Conservation (phyloP, 2,113 vertebrate genomes). For the Boulengeromyrus knoepffleri region DNA sequence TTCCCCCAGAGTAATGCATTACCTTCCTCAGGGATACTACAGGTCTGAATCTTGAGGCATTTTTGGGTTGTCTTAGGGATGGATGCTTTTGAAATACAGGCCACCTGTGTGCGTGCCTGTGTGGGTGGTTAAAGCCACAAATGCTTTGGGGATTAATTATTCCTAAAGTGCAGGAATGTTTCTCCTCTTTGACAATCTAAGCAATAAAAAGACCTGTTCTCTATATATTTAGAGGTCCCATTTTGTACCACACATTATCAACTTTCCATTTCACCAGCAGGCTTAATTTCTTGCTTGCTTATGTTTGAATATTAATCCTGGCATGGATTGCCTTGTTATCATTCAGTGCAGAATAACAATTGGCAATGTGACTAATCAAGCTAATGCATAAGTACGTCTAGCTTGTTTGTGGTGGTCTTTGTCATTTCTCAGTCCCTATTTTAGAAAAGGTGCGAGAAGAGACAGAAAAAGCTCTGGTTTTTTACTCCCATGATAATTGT, state of each 20-base stretch:
- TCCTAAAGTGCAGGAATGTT: background rate
- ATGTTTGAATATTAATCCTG: background rate
- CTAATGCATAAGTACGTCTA: background rate
- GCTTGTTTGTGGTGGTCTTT: background rate
- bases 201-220: background rate
- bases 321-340: background rate
- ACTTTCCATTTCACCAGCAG: background rate
- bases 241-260: background rate
- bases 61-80: background rate
- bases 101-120: background rate
- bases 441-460: background rate
- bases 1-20: background rate
- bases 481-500: background rate
- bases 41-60: background rate
- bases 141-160: slow-evolving; percentile 1
- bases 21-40: background rate
- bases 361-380: background rate
- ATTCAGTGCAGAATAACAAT: background rate
- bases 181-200: background rate
- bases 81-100: background rate
- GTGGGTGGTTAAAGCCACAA: background rate
- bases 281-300: background rate
- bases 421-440: background rate
- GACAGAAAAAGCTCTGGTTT: background rate
- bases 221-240: background rate